Conservation (phyloP, 2,797 vertebrate species). For the Agapornis canus region DNA sequence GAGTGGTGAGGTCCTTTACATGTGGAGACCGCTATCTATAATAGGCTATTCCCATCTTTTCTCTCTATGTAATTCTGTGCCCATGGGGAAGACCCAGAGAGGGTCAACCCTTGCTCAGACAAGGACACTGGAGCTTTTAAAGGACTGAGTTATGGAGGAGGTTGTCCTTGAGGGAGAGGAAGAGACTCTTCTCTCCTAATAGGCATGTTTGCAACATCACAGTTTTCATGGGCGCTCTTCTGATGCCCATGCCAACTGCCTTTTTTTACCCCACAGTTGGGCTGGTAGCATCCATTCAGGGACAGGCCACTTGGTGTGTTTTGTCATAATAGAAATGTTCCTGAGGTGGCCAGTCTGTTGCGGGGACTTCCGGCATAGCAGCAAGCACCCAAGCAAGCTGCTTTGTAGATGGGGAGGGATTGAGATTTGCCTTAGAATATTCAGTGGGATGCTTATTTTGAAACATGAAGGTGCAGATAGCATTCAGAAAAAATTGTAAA, state of each 20-base stretch:
- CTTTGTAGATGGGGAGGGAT: neutral
- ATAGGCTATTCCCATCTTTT: neutral
- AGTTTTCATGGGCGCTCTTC: neutral
- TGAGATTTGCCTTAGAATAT: neutral
- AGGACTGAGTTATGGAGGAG: neutral
- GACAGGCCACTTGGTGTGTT: neutral
- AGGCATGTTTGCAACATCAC: neutral
- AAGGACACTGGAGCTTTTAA: neutral
- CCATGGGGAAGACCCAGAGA: neutral
- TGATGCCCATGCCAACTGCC: rapidly evolving
- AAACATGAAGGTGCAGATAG: neutral
- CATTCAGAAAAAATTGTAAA: neutral
- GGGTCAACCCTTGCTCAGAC: neutral
- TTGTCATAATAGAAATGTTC: neutral
- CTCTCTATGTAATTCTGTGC: neutral
- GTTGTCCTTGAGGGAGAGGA: neutral
- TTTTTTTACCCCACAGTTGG: neutral
- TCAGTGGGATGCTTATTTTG: neutral
- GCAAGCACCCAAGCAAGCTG: neutral
- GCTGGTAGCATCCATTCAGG: neutral
- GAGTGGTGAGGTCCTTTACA: neutral
- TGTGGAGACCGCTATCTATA: neutral
- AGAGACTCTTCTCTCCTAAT: neutral
- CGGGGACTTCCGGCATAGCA: neutral
- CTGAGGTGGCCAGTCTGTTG: neutral